Evolutionary conservation across 2,113 vertebrate species (phyloP), one percentile per base, ranked within the genome.

Genomic region (Gnathonemus echidnorhynchus): DNA sequence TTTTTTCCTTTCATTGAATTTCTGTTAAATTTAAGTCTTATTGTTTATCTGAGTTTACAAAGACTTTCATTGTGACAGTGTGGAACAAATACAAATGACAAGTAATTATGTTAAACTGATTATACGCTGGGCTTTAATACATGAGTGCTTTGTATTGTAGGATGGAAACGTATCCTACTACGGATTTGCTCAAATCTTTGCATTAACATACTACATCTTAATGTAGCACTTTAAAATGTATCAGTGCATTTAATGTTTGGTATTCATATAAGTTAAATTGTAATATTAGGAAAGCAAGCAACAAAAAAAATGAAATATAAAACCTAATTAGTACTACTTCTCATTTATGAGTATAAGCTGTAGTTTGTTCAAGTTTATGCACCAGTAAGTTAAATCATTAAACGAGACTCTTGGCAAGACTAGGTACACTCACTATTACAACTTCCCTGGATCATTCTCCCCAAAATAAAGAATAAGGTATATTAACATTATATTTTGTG

Each of bases 61-160:
- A 74, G 74, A 80, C 74, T 80, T 80, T 42, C 74, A 80, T 6
- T 80, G 35, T 80, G 74, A 80, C 74, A 39, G 35, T 80, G 31
- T 80, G 74, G 74, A 80, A 80, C 74, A 80, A 80, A 80, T 19
- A 80, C 74, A 80, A 80, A 80, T 80, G 74, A 80, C 74, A 48
- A 85, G 77, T 83, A 83, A 83, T 85, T 85, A 85, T 46, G 83
- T 85, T 85, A 85, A 8, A 85, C 83, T 85, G 45, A 85, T 46
- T 85, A 85, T 85, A 85, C 83, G 45, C 35, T 17, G 74, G 74
- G 83, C 39, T 85, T 85, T 46, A 66, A 70, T 31, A 21, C 42
- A 46, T 3, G 21, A 46, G 45, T 3, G 45, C 83, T 45, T 85
- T 85, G 45, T 21, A 45, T 85, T 21, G 24, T n/a, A n/a, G 46